Conservation (phyloP, 2,113 vertebrate species). For the Abramis brama region DNA sequence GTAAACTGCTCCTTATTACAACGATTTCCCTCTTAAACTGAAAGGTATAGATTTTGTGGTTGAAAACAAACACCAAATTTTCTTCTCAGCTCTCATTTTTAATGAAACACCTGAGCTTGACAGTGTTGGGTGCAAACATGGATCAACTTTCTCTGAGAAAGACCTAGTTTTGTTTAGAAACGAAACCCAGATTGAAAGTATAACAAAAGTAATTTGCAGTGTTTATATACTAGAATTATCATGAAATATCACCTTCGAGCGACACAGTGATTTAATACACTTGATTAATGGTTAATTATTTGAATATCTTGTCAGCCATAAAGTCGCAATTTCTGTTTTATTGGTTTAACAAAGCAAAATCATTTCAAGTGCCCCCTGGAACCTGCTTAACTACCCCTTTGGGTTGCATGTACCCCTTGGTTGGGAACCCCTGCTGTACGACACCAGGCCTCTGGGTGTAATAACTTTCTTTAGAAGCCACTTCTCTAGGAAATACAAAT, state of each 20-base stretch:
- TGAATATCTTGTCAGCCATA: not conserved
- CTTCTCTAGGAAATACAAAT: slow-evolving; percentile 23
- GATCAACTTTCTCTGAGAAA: not conserved
- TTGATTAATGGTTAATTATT: slow-evolving; percentile 30
- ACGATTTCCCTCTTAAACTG: not conserved
- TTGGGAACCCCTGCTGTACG: slow-evolving; percentile 15
- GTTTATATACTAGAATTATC: not conserved
- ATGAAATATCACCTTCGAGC: not conserved
- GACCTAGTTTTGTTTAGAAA: not conserved
- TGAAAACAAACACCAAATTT: not conserved
- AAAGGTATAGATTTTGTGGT: not conserved
- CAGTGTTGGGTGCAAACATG: not conserved
- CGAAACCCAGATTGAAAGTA: not conserved
- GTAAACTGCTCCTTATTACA: not conserved
- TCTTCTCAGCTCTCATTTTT: not conserved
- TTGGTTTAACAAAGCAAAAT: slow-evolving; percentile 7
- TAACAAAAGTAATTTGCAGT: not conserved
- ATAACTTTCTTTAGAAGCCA: not conserved
- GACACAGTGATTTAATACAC: not conserved
- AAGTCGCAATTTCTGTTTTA: not conserved
- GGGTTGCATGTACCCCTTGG: slow-evolving; percentile 8
- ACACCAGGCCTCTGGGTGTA: slow-evolving; percentile 20
- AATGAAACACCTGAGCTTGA: not conserved
- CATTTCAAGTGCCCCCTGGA: not conserved
- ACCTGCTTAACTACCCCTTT: slow-evolving; percentile 7